These are phyloP conservation scores for Myathropa florea DNA, from an alignment of 2,888 invertebrate genomes.

Conservation along the genomic window DNA sequence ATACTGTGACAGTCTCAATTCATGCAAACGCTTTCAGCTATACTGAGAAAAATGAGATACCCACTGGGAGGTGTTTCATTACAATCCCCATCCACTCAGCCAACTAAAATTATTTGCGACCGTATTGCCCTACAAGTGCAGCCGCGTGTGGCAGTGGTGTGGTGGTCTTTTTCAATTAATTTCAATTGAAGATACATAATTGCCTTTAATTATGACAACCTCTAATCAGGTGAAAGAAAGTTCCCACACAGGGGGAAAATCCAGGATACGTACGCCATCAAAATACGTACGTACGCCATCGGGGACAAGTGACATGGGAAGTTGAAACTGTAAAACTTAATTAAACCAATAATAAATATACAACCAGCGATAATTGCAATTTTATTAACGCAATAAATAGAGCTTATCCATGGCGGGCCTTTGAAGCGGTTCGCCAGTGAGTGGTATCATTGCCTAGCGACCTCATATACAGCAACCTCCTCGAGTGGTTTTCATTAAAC, in stretches of 20 bases:
- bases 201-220: constrained; percentile 35
- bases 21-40: not conserved
- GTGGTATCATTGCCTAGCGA: not conserved
- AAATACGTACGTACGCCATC: not conserved
- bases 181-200: constrained; percentile 39
- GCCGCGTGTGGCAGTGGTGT: not conserved
- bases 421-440: constrained; percentile 28
- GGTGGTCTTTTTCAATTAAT: constrained; percentile 30
- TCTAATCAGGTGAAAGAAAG: constrained; percentile 28
- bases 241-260: not conserved
- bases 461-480: not conserved
- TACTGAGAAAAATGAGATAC: not conserved
- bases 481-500: constrained; percentile 30
- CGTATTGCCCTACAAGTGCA: not conserved
- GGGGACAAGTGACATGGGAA: not conserved
- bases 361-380: constrained; percentile 51
- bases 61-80: not conserved
- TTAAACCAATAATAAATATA: constrained; percentile 60
- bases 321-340: constrained; percentile 54
- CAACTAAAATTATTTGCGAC: not conserved
- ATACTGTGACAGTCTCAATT: too few species aligned
- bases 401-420: not conserved
- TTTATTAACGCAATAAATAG: constrained; percentile 55
- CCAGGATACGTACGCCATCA: not conserved
- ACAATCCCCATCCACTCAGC: not conserved